Evolutionary conservation across 2,113 vertebrate species (phyloP).

Genomic region (Agelaius phoeniceus): DNA sequence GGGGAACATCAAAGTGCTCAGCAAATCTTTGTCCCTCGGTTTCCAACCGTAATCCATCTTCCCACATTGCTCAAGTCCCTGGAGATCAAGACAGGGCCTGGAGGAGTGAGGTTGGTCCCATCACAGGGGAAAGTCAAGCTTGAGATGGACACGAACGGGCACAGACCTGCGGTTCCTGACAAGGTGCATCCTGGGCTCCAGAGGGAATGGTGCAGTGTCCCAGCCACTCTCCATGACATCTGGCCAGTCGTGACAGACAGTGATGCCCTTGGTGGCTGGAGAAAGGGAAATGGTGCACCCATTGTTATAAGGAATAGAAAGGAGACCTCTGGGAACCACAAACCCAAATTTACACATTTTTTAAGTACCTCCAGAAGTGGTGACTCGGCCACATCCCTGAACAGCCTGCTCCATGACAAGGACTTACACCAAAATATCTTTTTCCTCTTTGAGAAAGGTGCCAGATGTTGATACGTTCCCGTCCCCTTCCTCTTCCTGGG

Average conservation of each 20-base stretch:
- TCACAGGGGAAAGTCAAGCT: background rate
- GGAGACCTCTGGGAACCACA: background rate
- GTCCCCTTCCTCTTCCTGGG: background rate
- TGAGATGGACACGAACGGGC: background rate
- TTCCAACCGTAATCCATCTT: background rate
- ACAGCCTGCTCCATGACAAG: background rate
- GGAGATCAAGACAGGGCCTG: background rate
- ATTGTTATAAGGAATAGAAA: background rate
- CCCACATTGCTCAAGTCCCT: background rate
- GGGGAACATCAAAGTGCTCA: background rate
- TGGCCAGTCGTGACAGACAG: background rate
- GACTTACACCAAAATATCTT: background rate
- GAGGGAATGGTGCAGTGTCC: background rate
- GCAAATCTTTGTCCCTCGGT: accelerated
- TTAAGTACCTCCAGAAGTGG: background rate
- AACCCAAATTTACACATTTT: background rate
- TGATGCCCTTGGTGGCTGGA: too few species aligned
- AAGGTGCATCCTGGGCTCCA: background rate
- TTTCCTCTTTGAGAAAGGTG: too few species aligned
- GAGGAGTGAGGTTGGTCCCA: background rate
- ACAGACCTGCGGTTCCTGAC: accelerated
- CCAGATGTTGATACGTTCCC: background rate
- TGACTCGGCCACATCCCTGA: background rate
- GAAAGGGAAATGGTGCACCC: background rate
- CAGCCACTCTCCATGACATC: background rate